Evolutionary conservation across 2,888 invertebrate species (phyloP).

Genomic region (Horisme vitalbata): DNA sequence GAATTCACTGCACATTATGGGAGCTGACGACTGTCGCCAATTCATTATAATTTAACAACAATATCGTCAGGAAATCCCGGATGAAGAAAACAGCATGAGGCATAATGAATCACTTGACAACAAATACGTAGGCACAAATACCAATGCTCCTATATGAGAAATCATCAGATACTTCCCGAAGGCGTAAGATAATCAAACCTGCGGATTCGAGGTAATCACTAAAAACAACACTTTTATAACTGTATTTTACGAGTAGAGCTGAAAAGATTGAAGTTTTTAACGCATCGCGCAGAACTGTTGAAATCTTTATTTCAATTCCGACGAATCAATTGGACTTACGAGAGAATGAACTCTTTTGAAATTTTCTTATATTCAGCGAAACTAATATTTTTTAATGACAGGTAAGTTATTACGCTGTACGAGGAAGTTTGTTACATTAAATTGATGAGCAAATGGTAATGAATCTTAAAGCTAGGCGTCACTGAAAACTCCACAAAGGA

Average conservation of each 20-base stretch:
- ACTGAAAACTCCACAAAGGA: too few relatives aligned
- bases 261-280: slow-evolving; percentile 25
- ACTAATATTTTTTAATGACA: too few relatives aligned
- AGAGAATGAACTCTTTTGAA: slow-evolving; percentile 2
- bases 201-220: slow-evolving; percentile 22
- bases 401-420: too few relatives aligned
- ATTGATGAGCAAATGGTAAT: too few relatives aligned
- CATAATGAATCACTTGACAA: slow-evolving; percentile 16
- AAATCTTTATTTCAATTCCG: slow-evolving; percentile 18
- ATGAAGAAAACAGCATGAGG: slow-evolving; percentile 12
- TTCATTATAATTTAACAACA: slow-evolving; percentile 3
- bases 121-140: too few relatives aligned
- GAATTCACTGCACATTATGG: neutral
- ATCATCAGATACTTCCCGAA: slow-evolving; percentile 19
- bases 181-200: slow-evolving; percentile 16
- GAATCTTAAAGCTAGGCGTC: too few relatives aligned
- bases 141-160: too few relatives aligned
- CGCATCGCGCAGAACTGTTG: slow-evolving; percentile 12
- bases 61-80: slow-evolving; percentile 27
- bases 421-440: too few relatives aligned
- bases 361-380: neutral
- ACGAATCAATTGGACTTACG: slow-evolving; percentile 16
- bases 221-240: slow-evolving; percentile 30
- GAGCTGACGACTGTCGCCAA: too few relatives aligned
- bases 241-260: slow-evolving; percentile 25